Conservation (phyloP, 2,888 invertebrate species). For the Leptopilina drosophilae region DNA sequence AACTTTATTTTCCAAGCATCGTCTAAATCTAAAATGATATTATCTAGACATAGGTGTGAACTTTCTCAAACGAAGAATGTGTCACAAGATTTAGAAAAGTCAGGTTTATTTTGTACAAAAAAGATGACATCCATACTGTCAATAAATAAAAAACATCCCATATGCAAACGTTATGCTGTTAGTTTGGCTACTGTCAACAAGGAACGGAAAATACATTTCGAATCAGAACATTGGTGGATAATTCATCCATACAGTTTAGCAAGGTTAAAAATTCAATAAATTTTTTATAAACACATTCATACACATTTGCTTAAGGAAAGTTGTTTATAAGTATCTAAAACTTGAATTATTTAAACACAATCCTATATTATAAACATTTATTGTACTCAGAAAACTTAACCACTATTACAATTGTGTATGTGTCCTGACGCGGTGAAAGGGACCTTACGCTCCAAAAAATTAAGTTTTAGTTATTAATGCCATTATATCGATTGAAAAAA, state of each 20-base stretch:
- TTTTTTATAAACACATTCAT: too few species aligned
- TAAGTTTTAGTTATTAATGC: too few species aligned
- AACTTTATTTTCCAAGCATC: too few species aligned
- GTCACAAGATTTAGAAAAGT: neutral
- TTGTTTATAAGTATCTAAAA: too few species aligned
- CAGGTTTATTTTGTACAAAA: neutral
- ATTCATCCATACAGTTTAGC: conserved; percentile 70
- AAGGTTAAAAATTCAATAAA: conserved; percentile 53
- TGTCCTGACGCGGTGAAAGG: too few species aligned
- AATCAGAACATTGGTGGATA: conserved; percentile 65
- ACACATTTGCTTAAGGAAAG: too few species aligned
- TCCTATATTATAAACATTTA: too few species aligned
- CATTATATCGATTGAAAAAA: too few species aligned
- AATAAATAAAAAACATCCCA: conserved; percentile 62
- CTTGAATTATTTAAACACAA: too few species aligned
- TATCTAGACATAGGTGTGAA: neutral
- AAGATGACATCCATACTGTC: conserved; percentile 34
- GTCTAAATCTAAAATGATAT: conserved; percentile 38
- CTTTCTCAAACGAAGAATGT: neutral
- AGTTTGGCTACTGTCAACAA: conserved; percentile 63
- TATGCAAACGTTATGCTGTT: conserved; percentile 59
- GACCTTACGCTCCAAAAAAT: too few species aligned
- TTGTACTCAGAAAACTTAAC: too few species aligned
- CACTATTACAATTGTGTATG: too few species aligned
- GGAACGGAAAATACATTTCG: conserved; percentile 64